A percentile compares a stretch with the other conserved stretches of the same genome.
Evolutionary conservation across 2,113 vertebrate species (phyloP).

Genomic region (Numida meleagris): DNA sequence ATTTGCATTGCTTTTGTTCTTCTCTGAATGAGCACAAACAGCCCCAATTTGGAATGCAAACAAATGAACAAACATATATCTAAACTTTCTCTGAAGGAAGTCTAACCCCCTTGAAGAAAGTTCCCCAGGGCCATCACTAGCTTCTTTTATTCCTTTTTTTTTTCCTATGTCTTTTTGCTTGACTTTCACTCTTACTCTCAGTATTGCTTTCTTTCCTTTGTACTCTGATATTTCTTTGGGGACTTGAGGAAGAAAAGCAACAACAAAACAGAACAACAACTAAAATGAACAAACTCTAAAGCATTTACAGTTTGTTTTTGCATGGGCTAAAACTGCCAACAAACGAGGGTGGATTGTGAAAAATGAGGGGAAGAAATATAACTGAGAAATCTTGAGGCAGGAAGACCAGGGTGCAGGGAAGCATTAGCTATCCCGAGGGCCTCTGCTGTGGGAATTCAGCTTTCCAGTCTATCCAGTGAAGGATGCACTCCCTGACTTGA

Average conservation of each 20-base stretch:
- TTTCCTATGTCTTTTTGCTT: background rate
- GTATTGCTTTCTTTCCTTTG: slow-evolving; percentile 51
- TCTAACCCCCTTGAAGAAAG: slow-evolving; percentile 44
- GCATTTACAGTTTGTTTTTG: slow-evolving; percentile 13
- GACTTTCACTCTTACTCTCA: slow-evolving; percentile 31
- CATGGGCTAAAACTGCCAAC: background rate
- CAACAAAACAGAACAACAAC: slow-evolving; percentile 32
- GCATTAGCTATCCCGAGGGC: background rate
- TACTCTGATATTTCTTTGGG: slow-evolving; percentile 59
- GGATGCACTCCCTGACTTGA: background rate
- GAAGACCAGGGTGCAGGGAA: background rate
- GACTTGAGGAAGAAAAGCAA: slow-evolving; percentile 42
- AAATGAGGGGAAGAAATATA: background rate
- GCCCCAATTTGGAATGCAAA: slow-evolving; percentile 38
- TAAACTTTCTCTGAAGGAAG: slow-evolving; percentile 67
- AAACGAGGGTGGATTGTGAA: background rate
- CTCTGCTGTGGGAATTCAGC: background rate
- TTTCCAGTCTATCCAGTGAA: background rate
- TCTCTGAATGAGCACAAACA: slow-evolving; percentile 10
- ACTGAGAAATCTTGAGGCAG: background rate
- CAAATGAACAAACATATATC: slow-evolving; percentile 18
- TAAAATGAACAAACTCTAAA: slow-evolving; percentile 17
- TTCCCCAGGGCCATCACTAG: background rate
- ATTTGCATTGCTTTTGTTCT: slow-evolving; percentile 67
- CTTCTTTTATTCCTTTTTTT: background rate